These are phyloP conservation scores for Strix occidentalis DNA, from an alignment of 2,797 vertebrate genomes.

Conservation along the genomic window DNA sequence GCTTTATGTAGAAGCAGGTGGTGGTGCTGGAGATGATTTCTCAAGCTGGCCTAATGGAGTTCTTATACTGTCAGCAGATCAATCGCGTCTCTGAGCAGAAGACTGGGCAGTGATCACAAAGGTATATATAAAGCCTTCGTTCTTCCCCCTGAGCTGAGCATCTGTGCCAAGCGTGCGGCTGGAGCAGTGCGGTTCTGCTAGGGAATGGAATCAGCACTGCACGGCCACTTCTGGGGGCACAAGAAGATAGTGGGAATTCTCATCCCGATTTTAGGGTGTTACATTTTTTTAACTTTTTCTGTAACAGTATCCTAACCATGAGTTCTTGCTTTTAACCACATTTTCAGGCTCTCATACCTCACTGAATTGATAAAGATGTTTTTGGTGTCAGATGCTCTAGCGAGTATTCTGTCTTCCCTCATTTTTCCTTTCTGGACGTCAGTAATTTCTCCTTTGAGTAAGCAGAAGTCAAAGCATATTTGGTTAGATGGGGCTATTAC, in stretches of 20 bases:
- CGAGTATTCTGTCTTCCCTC: not conserved
- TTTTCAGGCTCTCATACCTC: not conserved
- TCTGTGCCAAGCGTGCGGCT: not conserved
- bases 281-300: not conserved
- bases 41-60: not conserved
- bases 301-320: not conserved
- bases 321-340: not conserved
- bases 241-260: not conserved
- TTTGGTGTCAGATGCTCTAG: not conserved
- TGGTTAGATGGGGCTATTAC: not conserved
- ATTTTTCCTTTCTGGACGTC: not conserved
- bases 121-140: not conserved
- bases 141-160: not conserved
- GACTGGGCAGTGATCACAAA: not conserved
- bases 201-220: rapidly evolving
- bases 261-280: not conserved
- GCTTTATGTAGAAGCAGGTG: not conserved
- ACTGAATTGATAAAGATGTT: not conserved
- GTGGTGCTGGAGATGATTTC: not conserved
- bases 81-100: not conserved
- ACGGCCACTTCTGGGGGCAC: rapidly evolving
- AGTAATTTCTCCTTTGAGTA: not conserved
- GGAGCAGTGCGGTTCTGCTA: not conserved
- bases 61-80: not conserved
- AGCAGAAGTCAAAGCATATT: not conserved